Base-by-base conservation (phyloP, 2,888 invertebrate genomes). In the Anorthoa munda region DNA sequence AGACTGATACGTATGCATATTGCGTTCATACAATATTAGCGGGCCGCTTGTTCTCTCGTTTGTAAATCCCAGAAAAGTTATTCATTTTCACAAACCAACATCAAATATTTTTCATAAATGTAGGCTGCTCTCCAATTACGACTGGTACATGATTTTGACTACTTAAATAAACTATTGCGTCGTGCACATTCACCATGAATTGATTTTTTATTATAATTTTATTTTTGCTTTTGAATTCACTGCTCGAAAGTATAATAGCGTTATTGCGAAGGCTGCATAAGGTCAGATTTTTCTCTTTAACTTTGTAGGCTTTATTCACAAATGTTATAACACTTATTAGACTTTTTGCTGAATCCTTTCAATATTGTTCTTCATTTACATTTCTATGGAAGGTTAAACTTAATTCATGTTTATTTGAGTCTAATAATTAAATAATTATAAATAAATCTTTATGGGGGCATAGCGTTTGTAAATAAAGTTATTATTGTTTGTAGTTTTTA, bases 241-340 rank as follows among this genome's bases (percentile, higher is more conserved):
- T 39, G 23, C 68, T 81, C 72, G 75, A 21, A 76, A 75, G 66
- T 64, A 50, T 68, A 55, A 64, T 74, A 79, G 70, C 77, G 63
- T 77, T 72, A 68, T 82, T 80, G 69, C 69, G 76, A 77, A 75
- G 87, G 67, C 59, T 77, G 23, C 70, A 74, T 77, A 85, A 86
- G 85, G 87, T 86, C 82, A 85, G 86, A 78, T 46, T 72, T 83
- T 82, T 81, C 65, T 71, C 78, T 83, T 78, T 82, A 75, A 69
- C 68, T 74, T 72, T 72, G 23, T 66, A 60, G 58, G 23, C 66
- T 79, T 75, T 77, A 81, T 83, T 79, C 78, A 77, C 59, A 81
- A 83, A 84, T 53, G 81, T 85, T 78, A 73, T 58, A 15, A 9
- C 1, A 64, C n/a, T 83, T 78, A 73, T 58, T 18, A 9, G 1